phyloP scores from a whole-genome alignment of 2,888 invertebrate species.

The Cheilosia vernalis region DNA sequence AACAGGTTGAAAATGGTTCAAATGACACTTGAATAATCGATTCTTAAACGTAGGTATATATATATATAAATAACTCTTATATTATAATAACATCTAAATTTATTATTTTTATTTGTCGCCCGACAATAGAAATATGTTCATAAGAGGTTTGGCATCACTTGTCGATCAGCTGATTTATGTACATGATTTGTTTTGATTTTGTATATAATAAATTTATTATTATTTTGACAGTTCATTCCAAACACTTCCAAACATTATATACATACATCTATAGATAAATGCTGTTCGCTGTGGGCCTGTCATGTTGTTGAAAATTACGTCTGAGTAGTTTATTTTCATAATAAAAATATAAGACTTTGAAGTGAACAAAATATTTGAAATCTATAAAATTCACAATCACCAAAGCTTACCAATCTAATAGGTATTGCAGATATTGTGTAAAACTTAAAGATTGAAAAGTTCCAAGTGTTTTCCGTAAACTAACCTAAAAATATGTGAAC shows the following conservation, averaged over 20 bases:
- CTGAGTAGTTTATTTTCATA: conserved; percentile 54
- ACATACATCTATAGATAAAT: neutral
- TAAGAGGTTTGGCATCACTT: conserved; percentile 26
- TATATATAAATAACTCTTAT: no score
- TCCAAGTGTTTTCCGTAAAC: conserved; percentile 35
- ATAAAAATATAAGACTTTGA: conserved; percentile 5
- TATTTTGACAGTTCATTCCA: conserved; percentile 15
- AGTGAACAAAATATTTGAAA: neutral
- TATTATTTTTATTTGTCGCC: no score
- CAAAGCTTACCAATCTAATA: conserved; percentile 1
- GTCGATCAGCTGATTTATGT: conserved; percentile 49
- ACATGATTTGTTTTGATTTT: conserved; percentile 56
- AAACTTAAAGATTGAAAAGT: conserved; percentile 11
- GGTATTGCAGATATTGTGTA: neutral
- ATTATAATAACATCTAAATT: no score
- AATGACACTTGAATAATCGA: no score
- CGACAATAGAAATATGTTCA: neutral
- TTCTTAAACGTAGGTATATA: no score
- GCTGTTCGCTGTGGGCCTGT: conserved; percentile 21
- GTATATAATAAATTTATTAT: conserved; percentile 35
- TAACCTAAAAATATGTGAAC: conserved; percentile 70
- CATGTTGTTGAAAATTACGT: conserved; percentile 53
- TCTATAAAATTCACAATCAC: conserved; percentile 6
- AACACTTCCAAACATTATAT: conserved; percentile 5
- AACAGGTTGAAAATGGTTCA: no score